Evolutionary conservation across 1,140 invertebrate genomes (phyloP).

Genomic region (Onthophagus taurus): DNA sequence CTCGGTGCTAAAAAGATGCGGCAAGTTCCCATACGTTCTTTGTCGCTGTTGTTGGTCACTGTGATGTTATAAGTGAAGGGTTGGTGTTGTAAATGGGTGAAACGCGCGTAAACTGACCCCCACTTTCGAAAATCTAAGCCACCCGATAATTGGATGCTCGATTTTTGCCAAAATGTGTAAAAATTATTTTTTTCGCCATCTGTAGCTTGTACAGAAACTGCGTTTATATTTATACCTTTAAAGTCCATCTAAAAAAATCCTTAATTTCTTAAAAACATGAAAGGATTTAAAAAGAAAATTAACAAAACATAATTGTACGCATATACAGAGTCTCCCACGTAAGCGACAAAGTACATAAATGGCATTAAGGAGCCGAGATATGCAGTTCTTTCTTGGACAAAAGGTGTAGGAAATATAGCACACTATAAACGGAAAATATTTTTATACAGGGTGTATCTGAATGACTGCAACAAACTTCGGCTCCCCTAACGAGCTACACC

Average conservation of each 20-base stretch:
- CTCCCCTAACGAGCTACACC: no score
- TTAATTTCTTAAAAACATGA: not conserved
- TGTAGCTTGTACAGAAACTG: slow-evolving; percentile 41
- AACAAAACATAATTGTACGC: no score
- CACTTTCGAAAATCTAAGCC: slow-evolving; percentile 68
- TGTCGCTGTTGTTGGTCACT: slow-evolving; percentile 35
- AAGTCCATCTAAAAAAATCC: not conserved
- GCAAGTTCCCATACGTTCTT: slow-evolving; percentile 40
- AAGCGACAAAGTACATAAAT: no score
- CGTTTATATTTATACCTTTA: slow-evolving; percentile 46
- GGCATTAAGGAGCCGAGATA: no score
- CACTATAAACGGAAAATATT: no score
- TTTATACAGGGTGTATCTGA: no score
- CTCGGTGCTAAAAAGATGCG: slow-evolving; percentile 51
- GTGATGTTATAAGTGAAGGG: slow-evolving; percentile 48
- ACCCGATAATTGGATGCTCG: slow-evolving; percentile 59
- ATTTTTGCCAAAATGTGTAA: slow-evolving; percentile 64
- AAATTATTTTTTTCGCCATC: slow-evolving; percentile 46
- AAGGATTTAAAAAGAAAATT: not conserved
- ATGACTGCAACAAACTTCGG: no score
- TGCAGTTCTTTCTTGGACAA: no score
- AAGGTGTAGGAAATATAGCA: no score
- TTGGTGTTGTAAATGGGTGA: slow-evolving; percentile 55
- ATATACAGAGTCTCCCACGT: no score
- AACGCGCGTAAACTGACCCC: slow-evolving; percentile 56